Base-by-base conservation (phyloP, 2,797 vertebrate species). In the Glossophaga mutica region DNA sequence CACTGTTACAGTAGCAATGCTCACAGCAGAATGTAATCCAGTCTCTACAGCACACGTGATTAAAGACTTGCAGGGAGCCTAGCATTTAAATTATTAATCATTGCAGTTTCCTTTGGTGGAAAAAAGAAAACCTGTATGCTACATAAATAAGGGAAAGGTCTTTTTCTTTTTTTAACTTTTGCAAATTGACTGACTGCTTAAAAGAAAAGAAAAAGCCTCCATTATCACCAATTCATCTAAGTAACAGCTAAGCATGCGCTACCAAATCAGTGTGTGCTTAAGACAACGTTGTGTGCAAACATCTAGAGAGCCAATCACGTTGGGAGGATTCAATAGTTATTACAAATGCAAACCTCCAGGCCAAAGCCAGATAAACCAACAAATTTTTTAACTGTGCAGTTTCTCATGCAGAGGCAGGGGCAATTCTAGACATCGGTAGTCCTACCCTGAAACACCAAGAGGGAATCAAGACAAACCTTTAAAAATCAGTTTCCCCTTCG, bases 71-170 rank as follows among this genome's bases (percentile, higher is more conserved):
- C 77, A 94, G 94, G 94, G 91, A 95, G 85, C 96, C 68, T 96
- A 96, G 90, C 93, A 95, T 97, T 98, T 97, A 97, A 98, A 98
- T 98, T 97, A 98, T 98, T 98, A 97, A 98, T 97, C 95, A 97
- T n/a, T 59, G 90, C 0, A 19, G 79, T 93, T 98, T 98, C 94
- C 92, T 97, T 97, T 96, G 73, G 62, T 83, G 96, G 9, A 34
- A 34, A 34, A 11, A 95, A 94, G 98, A 50, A 97, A 97, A 97
- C 73, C 89, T 95, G 73, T 44, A 52, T 94, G 96, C 90, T 96
- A 94, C 84, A 95, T 87, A 98, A 98, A 96, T 85, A 79, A 48
- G 15, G 78, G 94, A 85, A 81, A 87, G 90, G n/a, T 97, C 90
- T 90, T 65, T 46, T 90, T n/a, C 50, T 78, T 14, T 32, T 59